Base-by-base conservation (phyloP, 2,888 invertebrate species). In the Polymixis lichenea region DNA sequence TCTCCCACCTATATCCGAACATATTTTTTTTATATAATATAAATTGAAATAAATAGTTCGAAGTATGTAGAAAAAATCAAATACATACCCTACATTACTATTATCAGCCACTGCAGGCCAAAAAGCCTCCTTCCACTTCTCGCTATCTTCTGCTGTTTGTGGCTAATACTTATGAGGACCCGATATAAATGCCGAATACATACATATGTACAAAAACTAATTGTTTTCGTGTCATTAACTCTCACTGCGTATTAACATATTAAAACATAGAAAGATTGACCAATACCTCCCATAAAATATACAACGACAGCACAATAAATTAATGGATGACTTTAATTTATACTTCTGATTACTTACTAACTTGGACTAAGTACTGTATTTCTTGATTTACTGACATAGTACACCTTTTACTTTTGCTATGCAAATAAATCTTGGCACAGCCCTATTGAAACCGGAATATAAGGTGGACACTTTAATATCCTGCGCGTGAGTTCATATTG, bases 381-480 rank as follows among this genome's bases (percentile, higher is more conserved):
- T 72, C 79, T 73, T 56, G 66, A 65, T 69, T 71, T n/a, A 28
- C 62, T 72, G 71, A 69, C 71, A 61, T 51, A 49, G 19, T 71
- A 77, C 77, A 74, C 78, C 58, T 78, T 75, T 79, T 83, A 75
- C 58, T 83, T 72, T 80, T 70, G n/a, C 58, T 72, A 67, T 70
- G 62, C 17, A 76, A 76, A 80, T 80, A 69, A 76, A 68, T 82
- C 78, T 75, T 56, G 28, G 53, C 55, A 25, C 89, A 88, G 28
- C 88, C 88, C 88, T 88, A 83, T 15, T 60, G 11, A 49, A 93
- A 94, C 94, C 92, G 91, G 94, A 92, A 91, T 92, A 91, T 92
- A 87, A 84, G 85, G 89, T 88, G 89, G 92, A 91, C 90, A 89
- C 83, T 89, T 90, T 91, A 91, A 91, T 91, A 90, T 89, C 86